phyloP scores from a whole-genome alignment of 2,888 invertebrate genomes.

The Beris morrisii region DNA sequence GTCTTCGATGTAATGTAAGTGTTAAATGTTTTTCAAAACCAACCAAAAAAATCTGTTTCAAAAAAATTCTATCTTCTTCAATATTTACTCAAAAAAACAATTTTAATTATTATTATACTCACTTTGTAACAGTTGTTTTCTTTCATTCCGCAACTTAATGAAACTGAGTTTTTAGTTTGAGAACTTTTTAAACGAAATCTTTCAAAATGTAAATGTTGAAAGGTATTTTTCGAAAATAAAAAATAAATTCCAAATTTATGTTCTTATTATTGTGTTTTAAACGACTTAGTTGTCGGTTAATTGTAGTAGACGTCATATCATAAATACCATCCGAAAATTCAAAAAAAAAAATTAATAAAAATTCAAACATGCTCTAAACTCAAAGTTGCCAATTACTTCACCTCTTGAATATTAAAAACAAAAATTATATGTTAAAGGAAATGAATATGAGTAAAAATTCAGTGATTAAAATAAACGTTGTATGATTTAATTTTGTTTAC shows the following conservation, averaged over 20 bases:
- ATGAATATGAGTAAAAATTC: constrained; percentile 3
- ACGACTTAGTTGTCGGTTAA: too few species aligned
- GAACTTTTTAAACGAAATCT: too few species aligned
- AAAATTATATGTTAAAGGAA: constrained; percentile 6
- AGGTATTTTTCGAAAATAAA: too few species aligned
- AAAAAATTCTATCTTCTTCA: too few species aligned
- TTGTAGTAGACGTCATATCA: too few species aligned
- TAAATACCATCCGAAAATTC: too few species aligned
- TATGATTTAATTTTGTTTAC: constrained; percentile 1
- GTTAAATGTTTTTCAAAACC: constrained; percentile 34
- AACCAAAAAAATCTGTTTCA: not conserved
- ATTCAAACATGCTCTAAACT: not conserved
- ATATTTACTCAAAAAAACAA: not conserved
- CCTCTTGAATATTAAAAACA: constrained; percentile 9
- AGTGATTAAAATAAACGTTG: constrained; percentile 28
- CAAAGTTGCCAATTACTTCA: constrained; percentile 23
- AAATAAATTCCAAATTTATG: too few species aligned
- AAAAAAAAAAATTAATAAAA: too few species aligned
- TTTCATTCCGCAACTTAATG: too few species aligned
- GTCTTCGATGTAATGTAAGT: constrained; percentile 31
- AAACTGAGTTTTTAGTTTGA: too few species aligned
- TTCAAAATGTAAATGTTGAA: too few species aligned
- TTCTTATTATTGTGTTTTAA: too few species aligned
- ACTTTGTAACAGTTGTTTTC: not conserved
- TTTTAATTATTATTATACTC: not conserved